Percentiles rank a stretch among this genome's conserved stretches.
Conservation (phyloP, 2,113 vertebrate genomes). For the Vicugna pacos region DNA sequence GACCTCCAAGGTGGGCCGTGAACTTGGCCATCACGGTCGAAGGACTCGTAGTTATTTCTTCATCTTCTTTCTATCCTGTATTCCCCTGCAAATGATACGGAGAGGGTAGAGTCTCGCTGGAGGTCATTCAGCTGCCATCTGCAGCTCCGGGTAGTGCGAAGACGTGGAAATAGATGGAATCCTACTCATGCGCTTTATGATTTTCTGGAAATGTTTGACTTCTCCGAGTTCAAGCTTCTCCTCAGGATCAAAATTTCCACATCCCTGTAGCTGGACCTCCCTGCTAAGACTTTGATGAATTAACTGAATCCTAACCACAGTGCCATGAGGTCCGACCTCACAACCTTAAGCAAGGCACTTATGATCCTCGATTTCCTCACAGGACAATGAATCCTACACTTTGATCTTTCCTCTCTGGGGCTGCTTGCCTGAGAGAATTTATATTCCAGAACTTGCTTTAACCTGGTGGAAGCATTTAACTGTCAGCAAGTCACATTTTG, state of each 20-base stretch:
- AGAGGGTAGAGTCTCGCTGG: background rate
- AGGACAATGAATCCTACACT: background rate
- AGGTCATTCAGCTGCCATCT: conserved; percentile 2
- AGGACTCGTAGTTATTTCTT: background rate
- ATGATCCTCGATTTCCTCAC: background rate
- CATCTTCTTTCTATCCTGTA: background rate
- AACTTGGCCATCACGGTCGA: background rate
- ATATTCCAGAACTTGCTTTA: background rate
- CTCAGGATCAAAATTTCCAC: background rate
- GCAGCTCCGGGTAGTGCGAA: background rate
- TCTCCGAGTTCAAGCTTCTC: background rate
- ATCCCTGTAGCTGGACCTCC: background rate
- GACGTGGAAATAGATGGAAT: background rate
- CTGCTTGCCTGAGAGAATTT: background rate
- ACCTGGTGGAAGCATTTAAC: background rate
- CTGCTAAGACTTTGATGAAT: background rate
- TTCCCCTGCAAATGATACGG: background rate
- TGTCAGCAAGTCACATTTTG: background rate
- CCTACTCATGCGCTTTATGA: background rate
- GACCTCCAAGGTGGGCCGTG: background rate
- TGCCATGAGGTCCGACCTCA: background rate
- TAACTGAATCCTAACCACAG: background rate
- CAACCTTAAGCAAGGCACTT: background rate
- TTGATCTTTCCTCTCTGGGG: background rate
- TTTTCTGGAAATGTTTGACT: background rate